phyloP scores from a whole-genome alignment of 2,888 invertebrate genomes.

The Scotopteryx bipunctaria region DNA sequence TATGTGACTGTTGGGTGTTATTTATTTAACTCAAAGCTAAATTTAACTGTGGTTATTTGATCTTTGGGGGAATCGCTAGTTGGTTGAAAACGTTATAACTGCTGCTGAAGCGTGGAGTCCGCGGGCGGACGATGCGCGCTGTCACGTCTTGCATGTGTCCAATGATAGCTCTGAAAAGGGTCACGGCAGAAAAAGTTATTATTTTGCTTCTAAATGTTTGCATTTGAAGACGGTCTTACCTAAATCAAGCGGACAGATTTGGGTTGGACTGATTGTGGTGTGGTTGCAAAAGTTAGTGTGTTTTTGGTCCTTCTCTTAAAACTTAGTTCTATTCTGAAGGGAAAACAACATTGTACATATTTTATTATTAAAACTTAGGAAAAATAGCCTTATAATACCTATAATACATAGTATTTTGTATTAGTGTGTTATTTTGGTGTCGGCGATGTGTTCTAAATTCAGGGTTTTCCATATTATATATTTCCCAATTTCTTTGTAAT shows the following conservation, averaged over 20 bases:
- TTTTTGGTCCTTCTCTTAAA: too few relatives aligned
- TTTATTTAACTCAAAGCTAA: too few relatives aligned
- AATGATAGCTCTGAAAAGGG: conserved; percentile 54
- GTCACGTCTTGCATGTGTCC: conserved; percentile 45
- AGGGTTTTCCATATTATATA: too few relatives aligned
- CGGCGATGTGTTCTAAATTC: too few relatives aligned
- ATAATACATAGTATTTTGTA: too few relatives aligned
- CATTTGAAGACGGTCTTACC: conserved; percentile 41
- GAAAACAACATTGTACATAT: background rate
- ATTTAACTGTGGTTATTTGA: too few relatives aligned
- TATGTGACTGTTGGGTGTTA: too few relatives aligned
- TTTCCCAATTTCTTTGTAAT: too few relatives aligned
- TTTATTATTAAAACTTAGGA: too few relatives aligned
- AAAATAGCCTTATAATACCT: too few relatives aligned
- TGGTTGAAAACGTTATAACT: background rate
- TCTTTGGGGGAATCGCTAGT: background rate
- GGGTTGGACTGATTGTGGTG: conserved; percentile 33
- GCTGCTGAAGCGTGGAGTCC: conserved; percentile 9
- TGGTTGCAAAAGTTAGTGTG: conserved; percentile 17
- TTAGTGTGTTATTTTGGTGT: too few relatives aligned
- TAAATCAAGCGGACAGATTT: conserved; percentile 42
- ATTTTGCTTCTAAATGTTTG: conserved; percentile 42
- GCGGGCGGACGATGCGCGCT: conserved; percentile 49
- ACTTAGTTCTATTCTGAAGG: background rate
- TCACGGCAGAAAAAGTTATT: conserved; percentile 44